A percentile compares a stretch with the other conserved stretches of the same genome.
Conservation (phyloP, 2,797 vertebrate species). For the Ctenochaetus hawaiiensis region DNA sequence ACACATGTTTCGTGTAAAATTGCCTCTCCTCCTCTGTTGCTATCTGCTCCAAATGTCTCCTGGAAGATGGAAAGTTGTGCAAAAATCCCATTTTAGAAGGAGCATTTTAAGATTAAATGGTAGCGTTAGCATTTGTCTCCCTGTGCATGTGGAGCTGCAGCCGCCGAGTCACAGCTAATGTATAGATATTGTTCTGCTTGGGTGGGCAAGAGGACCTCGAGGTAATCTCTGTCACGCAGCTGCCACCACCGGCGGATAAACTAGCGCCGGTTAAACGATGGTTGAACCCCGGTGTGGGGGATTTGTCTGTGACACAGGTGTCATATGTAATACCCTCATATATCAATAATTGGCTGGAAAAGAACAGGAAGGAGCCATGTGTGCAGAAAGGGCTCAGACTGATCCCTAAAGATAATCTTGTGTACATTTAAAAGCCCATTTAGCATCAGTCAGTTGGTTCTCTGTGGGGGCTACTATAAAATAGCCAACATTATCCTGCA, state of each 20-base stretch:
- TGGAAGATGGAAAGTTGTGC: constrained; percentile 5
- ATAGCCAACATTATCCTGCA: constrained; percentile 32
- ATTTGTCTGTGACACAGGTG: constrained; percentile 87
- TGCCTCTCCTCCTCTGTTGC: background rate
- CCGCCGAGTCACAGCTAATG: constrained; percentile 69
- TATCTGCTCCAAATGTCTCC: background rate
- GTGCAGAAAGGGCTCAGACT: constrained; percentile 69
- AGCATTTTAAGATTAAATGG: constrained; percentile 23
- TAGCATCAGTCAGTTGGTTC: constrained; percentile 46
- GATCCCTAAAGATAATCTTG: constrained; percentile 79
- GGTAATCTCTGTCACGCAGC: constrained; percentile 88
- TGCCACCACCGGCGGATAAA: constrained; percentile 80
- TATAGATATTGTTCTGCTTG: constrained; percentile 88
- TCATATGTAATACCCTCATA: constrained; percentile 89
- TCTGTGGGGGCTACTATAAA: constrained; percentile 53
- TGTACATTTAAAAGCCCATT: constrained; percentile 82
- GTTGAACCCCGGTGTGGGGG: constrained; percentile 76
- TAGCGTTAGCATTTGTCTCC: constrained; percentile 25
- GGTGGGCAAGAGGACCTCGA: constrained; percentile 85
- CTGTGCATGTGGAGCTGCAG: constrained; percentile 29
- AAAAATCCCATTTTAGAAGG: background rate
- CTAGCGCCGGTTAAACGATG: constrained; percentile 69
- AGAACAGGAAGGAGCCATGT: constrained; percentile 77
- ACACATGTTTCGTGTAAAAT: background rate
- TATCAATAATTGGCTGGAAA: constrained; percentile 85